A percentile compares a stretch with the other conserved stretches of the same genome.
Conservation (phyloP, 92 coral and sea anemone genomes). For the Zoanthus gigantus region DNA sequence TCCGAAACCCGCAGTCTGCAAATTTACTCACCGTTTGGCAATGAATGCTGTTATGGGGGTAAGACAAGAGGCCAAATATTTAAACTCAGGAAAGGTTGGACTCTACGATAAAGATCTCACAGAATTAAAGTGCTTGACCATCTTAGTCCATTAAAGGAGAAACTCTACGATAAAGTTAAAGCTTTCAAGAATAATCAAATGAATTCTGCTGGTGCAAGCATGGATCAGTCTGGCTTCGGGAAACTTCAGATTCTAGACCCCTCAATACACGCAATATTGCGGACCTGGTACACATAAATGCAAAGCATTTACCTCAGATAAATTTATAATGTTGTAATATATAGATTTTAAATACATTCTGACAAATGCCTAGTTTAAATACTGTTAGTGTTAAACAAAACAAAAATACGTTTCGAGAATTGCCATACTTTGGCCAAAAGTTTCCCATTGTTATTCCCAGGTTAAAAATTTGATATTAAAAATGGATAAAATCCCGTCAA, state of each 20-base stretch:
- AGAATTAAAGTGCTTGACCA: constrained; percentile 15
- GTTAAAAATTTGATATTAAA: no score
- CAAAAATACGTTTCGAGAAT: not conserved
- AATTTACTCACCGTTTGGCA: constrained; percentile 12
- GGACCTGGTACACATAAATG: not conserved
- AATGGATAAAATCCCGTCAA: no score
- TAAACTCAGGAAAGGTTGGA: constrained; percentile 9
- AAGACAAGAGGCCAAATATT: not conserved
- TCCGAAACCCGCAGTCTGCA: constrained; percentile 12
- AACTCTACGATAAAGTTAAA: constrained; percentile 1
- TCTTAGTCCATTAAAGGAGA: not conserved
- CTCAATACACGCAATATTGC: not conserved
- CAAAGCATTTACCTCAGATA: not conserved
- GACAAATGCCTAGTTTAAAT: not conserved
- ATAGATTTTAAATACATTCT: not conserved
- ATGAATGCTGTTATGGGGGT: not conserved
- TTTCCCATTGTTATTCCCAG: no score
- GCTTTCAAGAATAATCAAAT: not conserved
- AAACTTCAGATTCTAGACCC: constrained; percentile 5
- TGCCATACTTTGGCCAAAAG: no score
- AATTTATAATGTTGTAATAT: not conserved
- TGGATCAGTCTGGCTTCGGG: constrained; percentile 7
- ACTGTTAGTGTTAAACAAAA: not conserved
- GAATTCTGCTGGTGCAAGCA: constrained; percentile 20
- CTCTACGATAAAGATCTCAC: not conserved